These are phyloP conservation scores for Phaenicophaeus curvirostris DNA, from an alignment of 2,797 vertebrate genomes.

Conservation along the genomic window DNA sequence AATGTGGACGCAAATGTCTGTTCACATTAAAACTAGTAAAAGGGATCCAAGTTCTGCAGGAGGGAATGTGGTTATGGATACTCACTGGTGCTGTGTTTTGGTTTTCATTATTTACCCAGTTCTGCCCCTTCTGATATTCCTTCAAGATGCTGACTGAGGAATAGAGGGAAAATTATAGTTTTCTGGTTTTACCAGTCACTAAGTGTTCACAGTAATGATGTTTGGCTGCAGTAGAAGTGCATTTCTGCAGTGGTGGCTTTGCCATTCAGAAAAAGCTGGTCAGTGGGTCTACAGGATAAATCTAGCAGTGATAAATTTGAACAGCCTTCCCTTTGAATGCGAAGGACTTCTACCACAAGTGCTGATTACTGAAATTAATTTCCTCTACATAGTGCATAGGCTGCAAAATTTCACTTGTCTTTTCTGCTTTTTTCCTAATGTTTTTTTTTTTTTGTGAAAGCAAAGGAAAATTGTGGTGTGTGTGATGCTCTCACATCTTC, in stretches of 20 bases:
- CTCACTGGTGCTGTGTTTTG: not conserved
- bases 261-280: not conserved
- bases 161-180: not conserved
- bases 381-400: not conserved
- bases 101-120: not conserved
- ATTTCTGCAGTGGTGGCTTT: not conserved
- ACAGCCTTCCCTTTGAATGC: not conserved
- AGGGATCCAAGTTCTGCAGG: not conserved
- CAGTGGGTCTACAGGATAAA: not conserved
- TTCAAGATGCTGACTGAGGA: not conserved
- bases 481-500: conserved; percentile 28
- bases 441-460: conserved; percentile 6
- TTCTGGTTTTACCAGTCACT: not conserved
- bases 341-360: conserved; percentile 5
- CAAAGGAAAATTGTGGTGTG: not conserved
- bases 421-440: conserved; percentile 39
- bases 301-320: not conserved
- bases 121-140: not conserved
- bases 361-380: conserved; percentile 36
- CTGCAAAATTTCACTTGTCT: conserved; percentile 27
- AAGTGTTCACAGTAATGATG: not conserved
- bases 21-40: not conserved
- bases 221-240: not conserved
- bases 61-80: not conserved
- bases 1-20: not conserved